These are phyloP conservation scores for Helicoverpa zea DNA, from an alignment of 1,140 invertebrate genomes.

Conservation along the genomic window DNA sequence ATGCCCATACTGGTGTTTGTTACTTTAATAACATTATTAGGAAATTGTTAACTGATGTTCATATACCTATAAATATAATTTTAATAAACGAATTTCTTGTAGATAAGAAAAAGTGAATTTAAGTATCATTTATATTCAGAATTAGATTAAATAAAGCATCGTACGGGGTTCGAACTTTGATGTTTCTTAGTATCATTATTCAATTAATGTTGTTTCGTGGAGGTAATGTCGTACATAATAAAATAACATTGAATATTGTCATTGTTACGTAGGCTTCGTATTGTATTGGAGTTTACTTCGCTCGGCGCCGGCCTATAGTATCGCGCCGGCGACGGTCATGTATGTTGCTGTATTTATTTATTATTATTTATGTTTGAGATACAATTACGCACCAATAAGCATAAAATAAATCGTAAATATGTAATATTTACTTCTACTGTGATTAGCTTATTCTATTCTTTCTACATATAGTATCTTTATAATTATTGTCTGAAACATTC, in stretches of 20 bases:
- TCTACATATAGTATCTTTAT: conserved; percentile 68
- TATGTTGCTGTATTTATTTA: conserved; percentile 58
- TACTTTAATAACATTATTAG: conserved; percentile 80
- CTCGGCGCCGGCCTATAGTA: conserved; percentile 26
- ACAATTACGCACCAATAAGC: conserved; percentile 60
- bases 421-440: conserved; percentile 82
- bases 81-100: conserved; percentile 75
- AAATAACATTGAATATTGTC: conserved; percentile 69
- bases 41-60: conserved; percentile 76
- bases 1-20: conserved; percentile 74
- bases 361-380: conserved; percentile 44
- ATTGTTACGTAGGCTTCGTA: conserved; percentile 70
- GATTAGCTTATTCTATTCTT: conserved; percentile 79
- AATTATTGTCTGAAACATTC: conserved; percentile 80
- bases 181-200: conserved; percentile 79
- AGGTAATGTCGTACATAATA: conserved; percentile 68
- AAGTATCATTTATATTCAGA: conserved; percentile 76
- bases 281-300: conserved; percentile 66
- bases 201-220: conserved; percentile 75
- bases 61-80: conserved; percentile 72
- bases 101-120: conserved; percentile 78
- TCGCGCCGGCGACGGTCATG: conserved; percentile 12
- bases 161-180: conserved; percentile 73
- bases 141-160: conserved; percentile 73
- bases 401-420: conserved; percentile 76